Percentiles rank a stretch among this genome's conserved stretches.
phyloP scores from a whole-genome alignment of 2,797 vertebrate genomes.

The Sus cebifrons region DNA sequence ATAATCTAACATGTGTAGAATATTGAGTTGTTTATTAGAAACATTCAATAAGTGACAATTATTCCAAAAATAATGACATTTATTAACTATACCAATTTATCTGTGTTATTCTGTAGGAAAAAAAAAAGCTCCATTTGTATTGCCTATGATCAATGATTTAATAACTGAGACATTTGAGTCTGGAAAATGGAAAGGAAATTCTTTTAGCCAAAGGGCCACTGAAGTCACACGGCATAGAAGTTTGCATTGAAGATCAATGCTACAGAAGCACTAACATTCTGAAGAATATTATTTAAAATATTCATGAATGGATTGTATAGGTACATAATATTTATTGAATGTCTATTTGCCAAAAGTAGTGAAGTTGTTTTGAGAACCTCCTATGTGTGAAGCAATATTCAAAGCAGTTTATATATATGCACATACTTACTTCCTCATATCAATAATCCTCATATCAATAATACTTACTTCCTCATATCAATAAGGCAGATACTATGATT shows the following conservation, averaged over 20 bases:
- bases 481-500: neutral
- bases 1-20: neutral
- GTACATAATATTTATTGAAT: neutral
- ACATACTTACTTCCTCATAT: neutral
- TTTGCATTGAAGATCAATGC: neutral
- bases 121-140: neutral
- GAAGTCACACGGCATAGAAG: neutral
- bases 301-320: neutral
- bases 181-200: neutral
- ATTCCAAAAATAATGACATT: neutral
- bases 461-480: neutral
- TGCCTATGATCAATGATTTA: neutral
- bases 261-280: neutral
- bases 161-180: neutral
- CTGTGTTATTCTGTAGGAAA: neutral
- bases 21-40: neutral
- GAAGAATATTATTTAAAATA: neutral
- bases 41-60: neutral
- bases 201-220: neutral
- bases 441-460: too few species aligned
- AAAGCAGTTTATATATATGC: neutral
- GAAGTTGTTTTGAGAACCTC: neutral
- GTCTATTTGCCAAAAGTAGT: neutral
- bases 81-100: neutral
- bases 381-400: neutral